Evolutionary conservation across 92 coral and sea anemone genomes (phyloP), one percentile per base, ranked within the genome.

Genomic region (Heteractis magnifica): DNA sequence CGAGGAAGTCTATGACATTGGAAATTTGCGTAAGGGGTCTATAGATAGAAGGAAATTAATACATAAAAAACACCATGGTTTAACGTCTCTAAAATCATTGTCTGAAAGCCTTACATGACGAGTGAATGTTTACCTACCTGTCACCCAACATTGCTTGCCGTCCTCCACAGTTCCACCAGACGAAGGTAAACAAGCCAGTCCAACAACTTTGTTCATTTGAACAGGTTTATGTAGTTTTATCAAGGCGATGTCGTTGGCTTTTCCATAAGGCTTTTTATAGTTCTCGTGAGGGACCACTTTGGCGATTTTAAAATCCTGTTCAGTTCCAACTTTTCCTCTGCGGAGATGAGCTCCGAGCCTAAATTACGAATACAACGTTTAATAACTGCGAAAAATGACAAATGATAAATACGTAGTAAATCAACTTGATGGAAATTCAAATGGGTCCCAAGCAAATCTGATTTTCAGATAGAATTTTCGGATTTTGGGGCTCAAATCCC

Each of bases 321-420:
- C 87, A 8, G 80, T 62, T 4, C 87, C 87, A 41, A 76, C 55
- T 44, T 56, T 44, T 10, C 79, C 75, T 41, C 26, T 21, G 10
- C 72, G 58, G 16, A 56, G 12, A 62, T 83, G 87, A 14, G 87
- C 87, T 55, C 87, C 87, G 23, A 83, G 80, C 58, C 87, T 83
- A 51, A 49, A 80, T 12, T 77, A 13, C 6, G 12, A 41, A 75
- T 50, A 2, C 44, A 34, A 34, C 44, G 2, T 50, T 11, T 6
- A 48, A 49, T 49, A 4, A n/a, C 13, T 75, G 8, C 4, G 4
- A 16, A 12, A 34, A 34, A 34, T 34, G 44, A 34, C 44, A 34
- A 34, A 2, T 34, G 3, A 34, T 26, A 26, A 26, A 26, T 34
- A 2, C 44, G 1, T 34, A 34, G 44, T 2, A 34, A 34, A 34